Evolutionary conservation across 2,113 vertebrate species (phyloP).

Genomic region (Cottus gobio): DNA sequence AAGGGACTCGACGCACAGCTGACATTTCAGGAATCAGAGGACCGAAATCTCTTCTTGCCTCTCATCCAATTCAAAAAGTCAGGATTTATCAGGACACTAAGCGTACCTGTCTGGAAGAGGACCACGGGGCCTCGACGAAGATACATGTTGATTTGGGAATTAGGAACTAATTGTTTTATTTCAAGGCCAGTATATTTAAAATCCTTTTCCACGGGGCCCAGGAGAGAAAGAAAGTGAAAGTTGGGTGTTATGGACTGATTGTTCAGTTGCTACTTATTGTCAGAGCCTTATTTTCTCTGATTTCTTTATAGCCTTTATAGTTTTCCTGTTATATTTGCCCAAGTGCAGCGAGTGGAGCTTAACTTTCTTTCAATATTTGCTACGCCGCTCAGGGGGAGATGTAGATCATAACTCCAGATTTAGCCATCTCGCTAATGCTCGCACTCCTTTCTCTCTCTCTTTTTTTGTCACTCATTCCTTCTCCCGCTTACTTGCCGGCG

Average conservation of each 20-base stretch:
- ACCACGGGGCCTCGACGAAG: not conserved
- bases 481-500: conserved; percentile 44
- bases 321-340: conserved; percentile 47
- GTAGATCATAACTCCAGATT: conserved; percentile 74
- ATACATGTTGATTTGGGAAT: conserved; percentile 29
- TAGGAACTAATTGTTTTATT: conserved; percentile 37
- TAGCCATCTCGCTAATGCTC: conserved; percentile 66
- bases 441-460: conserved; percentile 37
- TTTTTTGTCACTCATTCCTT: conserved; percentile 58
- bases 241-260: conserved; percentile 15
- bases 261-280: conserved; percentile 8
- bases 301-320: conserved; percentile 1
- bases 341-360: conserved; percentile 37
- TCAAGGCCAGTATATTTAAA: conserved; percentile 9
- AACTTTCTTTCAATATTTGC: conserved; percentile 66
- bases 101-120: conserved; percentile 20
- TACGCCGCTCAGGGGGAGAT: conserved; percentile 48
- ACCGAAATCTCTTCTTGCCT: conserved; percentile 20
- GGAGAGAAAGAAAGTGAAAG: not conserved
- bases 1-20: conserved; percentile 24
- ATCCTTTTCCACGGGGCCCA: not conserved
- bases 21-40: conserved; percentile 45
- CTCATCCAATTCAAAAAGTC: conserved; percentile 24
- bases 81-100: conserved; percentile 8
- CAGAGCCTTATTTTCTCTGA: conserved; percentile 27